Base-by-base conservation (phyloP, 2,113 vertebrate genomes). In the Rhynchomys soricoides region DNA sequence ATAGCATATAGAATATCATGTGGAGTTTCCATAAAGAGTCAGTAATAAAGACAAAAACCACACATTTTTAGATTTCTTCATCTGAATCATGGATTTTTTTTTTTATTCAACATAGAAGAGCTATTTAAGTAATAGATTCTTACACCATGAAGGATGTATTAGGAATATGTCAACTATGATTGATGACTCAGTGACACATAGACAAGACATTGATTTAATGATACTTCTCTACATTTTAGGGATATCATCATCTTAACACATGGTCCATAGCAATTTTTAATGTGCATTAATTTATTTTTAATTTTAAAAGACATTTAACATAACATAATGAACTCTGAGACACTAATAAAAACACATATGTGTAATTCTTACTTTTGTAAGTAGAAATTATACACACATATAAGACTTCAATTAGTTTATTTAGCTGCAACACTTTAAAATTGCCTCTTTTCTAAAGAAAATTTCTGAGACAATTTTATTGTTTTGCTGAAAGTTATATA, bases 151-250 rank as follows among this genome's bases (percentile, higher is more conserved):
- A 97, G 94, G 96, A 90, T 95, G 93, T 93, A 95, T 98, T 96
- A 97, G 95, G 52, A 78, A 96, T 96, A 52, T 97, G 96, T 97
- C 97, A 97, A 95, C 91, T 96, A 57, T 98, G 97, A 98, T 97
- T 94, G 95, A 95, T 94, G 94, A 90, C 81, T 98, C 90, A 96
- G 81, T 88, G 62, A 95, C 86, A 93, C 91, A 82, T 94, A 97
- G 24, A 64, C 87, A 95, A 95, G 95, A 95, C 59, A 95, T 89
- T 73, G n/a, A 96, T 97, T 96, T 98, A 96, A 97, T 95, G 92
- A 89, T 93, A 94, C 96, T 92, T 96, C 83, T 91, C 86, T 95
- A 81, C 79, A 92, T 89, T 97, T 97, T 93, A 91, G 66, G 89
- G 96, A 96, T 93, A 89, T 62, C 92, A 50, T 94, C 73, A 94